Evolutionary conservation across 2,888 invertebrate species (phyloP), one percentile per base, ranked within the genome.

Genomic region (Eudasyphora cyanicolor): DNA sequence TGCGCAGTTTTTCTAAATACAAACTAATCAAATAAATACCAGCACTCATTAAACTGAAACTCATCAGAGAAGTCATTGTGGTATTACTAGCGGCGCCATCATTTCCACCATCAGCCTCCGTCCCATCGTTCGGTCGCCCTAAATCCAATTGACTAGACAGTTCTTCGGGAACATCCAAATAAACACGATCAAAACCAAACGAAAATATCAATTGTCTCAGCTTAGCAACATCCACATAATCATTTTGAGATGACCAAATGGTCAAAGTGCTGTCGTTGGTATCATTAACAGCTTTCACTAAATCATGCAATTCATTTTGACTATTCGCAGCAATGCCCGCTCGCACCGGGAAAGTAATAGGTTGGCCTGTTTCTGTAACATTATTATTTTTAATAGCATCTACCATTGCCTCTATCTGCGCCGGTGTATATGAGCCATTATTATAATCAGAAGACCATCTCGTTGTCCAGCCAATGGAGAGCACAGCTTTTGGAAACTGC

Each of bases 401-500:
- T 1, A 95, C 88, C 97, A 97, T 97, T 19, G 93, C 93, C 0
- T 94, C 92, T n/a, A 96, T 94, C 71, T 97, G 94, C 0, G 93
- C 92, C 2, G 93, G 89, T 4, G 93, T 94, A 90, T 96, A 97
- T 32, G 92, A 93, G 0, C 94, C 95, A 60, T 93, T 89, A 2
- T 87, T 93, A 80, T 92, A 92, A 83, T 93, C 91, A 0, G 91
- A 92, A 3, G 93, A 93, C 89, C 94, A 95, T 82, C 93, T 93
- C 0, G 97, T 97, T 21, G 96, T 97, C 98, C 98, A 98, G 0
- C 97, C 98, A 6, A 97, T 92, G 8, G 97, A 98, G 1, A 98
- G 92, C 0, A 95, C 94, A 0, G 95, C 94, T 19, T 94, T 92
- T 0, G 94, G 93, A 85, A 96, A 95, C 51, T 93, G 91, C 69